Percentiles rank a stretch among this genome's conserved stretches.
phyloP scores from a whole-genome alignment of 1,140 invertebrate species.

The Macrotrachela quadricornifera region DNA sequence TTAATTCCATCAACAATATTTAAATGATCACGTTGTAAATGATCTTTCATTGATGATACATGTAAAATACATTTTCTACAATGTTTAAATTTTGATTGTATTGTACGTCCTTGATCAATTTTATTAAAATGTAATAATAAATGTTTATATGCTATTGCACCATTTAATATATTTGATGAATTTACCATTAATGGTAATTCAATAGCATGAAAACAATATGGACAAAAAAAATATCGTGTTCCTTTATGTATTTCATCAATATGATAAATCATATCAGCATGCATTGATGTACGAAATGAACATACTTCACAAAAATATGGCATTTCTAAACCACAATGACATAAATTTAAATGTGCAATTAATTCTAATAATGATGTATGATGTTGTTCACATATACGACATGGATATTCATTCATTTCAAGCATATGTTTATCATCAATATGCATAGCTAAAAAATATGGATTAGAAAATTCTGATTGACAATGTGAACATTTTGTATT shows the following conservation, averaged over 20 bases:
- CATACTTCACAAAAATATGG: conserved; percentile 8
- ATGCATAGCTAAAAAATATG: conserved; percentile 5
- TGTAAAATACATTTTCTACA: conserved; percentile 8
- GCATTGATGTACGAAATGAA: conserved; percentile 7
- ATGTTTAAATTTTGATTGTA: conserved; percentile 7
- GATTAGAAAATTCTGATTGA: not conserved
- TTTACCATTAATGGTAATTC: not conserved
- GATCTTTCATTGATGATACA: conserved; percentile 6
- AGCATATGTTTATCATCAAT: conserved; percentile 4
- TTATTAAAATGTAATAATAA: conserved; percentile 4
- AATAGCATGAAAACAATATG: conserved; percentile 7
- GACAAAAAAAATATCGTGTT: conserved; percentile 6
- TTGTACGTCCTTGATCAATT: not conserved
- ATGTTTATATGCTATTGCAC: conserved; percentile 5
- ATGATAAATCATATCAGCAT: conserved; percentile 8
- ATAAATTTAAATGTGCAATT: not conserved
- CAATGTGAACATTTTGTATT: conserved; percentile 6
- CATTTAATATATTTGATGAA: not conserved
- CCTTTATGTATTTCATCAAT: conserved; percentile 5
- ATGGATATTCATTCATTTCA: conserved; percentile 3
- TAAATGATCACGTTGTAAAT: conserved; percentile 1
- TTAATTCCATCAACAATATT: no score
- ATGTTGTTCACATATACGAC: conserved; percentile 7
- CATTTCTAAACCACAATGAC: conserved; percentile 6
- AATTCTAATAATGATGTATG: not conserved